phyloP scores from a whole-genome alignment of 30 jellyfish, hydroid and myxozoan genomes.

The Hydra vulgaris region DNA sequence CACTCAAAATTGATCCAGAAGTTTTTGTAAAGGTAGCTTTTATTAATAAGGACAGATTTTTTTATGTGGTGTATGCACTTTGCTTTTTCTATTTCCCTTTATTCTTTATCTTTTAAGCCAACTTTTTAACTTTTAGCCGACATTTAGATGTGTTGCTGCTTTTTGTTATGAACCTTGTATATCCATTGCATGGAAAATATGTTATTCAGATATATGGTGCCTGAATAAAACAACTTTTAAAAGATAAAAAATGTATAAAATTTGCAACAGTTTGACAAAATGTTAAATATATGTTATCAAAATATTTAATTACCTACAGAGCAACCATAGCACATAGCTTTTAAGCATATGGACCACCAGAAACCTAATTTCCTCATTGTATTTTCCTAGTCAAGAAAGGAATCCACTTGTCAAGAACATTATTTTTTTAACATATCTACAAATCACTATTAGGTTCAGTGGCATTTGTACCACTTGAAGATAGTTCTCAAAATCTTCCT shows the following conservation, averaged over 20 bases:
- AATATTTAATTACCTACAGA: background rate
- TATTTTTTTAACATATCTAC: background rate
- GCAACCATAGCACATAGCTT: background rate
- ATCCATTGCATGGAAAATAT: background rate
- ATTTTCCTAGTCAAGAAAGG: background rate
- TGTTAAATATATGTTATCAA: background rate
- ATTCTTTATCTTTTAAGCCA: no score
- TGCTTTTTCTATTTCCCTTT: no score
- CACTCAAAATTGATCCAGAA: no score
- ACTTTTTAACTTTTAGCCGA: no score
- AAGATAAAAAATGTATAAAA: background rate
- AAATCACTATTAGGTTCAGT: background rate
- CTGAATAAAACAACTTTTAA: background rate
- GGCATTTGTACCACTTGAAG: background rate
- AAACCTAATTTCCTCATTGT: background rate
- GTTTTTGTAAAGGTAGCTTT: no score
- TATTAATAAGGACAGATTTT: no score
- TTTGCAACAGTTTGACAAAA: background rate
- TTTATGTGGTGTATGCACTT: no score
- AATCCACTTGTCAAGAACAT: background rate
- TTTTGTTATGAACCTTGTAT: no score
- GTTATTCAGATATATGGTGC: background rate
- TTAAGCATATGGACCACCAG: background rate
- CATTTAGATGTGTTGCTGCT: no score
- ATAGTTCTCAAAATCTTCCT: background rate